Evolutionary conservation across 30 jellyfish, hydroid and myxozoan genomes (phyloP).

Genomic region (Turritopsis dohrnii): DNA sequence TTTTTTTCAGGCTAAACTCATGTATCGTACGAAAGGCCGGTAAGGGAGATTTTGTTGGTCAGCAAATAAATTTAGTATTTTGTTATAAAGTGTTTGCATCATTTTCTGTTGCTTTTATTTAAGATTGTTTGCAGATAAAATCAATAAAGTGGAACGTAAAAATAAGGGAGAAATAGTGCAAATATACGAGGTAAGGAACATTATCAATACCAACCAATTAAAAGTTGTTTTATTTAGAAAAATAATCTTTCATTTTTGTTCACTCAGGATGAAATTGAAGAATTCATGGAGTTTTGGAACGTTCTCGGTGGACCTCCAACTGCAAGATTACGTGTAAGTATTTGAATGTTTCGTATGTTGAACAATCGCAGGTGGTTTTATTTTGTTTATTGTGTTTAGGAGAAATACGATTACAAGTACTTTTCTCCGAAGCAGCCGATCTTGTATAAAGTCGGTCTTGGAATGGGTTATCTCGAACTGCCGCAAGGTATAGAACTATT

Average conservation of each 20-base stretch:
- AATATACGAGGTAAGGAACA: slow-evolving; percentile 73
- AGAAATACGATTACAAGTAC: slow-evolving; percentile 55
- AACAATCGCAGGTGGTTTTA: too few relatives aligned
- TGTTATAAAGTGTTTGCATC: background rate
- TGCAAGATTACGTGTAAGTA: slow-evolving; percentile 36
- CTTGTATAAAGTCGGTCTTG: slow-evolving; percentile 90
- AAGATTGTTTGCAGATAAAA: slow-evolving; percentile 87
- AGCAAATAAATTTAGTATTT: background rate
- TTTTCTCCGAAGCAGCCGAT: slow-evolving; percentile 64
- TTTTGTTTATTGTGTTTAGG: slow-evolving; percentile 57
- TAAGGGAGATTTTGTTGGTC: slow-evolving; percentile 13
- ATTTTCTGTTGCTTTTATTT: slow-evolving; percentile 1
- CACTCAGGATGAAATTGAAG: slow-evolving; percentile 47
- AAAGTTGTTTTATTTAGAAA: too few relatives aligned
- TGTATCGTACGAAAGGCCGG: slow-evolving; percentile 94
- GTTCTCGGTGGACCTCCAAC: slow-evolving; percentile 50
- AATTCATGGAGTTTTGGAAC: slow-evolving; percentile 50
- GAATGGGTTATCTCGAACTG: slow-evolving; percentile 96
- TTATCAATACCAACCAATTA: too few relatives aligned
- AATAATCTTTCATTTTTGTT: too few relatives aligned
- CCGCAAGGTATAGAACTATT: slow-evolving; percentile 78
- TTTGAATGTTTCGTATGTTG: too few relatives aligned
- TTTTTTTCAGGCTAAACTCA: slow-evolving; percentile 81
- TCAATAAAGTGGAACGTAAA: slow-evolving; percentile 75
- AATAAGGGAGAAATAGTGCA: slow-evolving; percentile 85